Conservation (phyloP, 1,140 invertebrate species). For the Caenorhabditis latens region DNA sequence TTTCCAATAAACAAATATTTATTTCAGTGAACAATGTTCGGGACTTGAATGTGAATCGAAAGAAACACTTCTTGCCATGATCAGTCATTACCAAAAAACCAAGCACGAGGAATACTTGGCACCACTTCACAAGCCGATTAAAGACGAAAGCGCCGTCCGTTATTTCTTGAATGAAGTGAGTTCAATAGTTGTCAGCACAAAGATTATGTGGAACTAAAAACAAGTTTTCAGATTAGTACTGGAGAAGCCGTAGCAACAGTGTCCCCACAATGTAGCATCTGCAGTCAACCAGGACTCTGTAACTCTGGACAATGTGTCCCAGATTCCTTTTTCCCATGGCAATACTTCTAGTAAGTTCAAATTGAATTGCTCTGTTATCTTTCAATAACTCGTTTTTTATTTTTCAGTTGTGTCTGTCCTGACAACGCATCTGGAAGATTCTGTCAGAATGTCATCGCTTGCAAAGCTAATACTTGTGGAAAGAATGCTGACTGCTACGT, state of each 20-base stretch:
- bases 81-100: conserved; percentile 20
- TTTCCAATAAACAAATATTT: no score
- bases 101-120: conserved; percentile 20
- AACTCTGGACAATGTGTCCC: conserved; percentile 17
- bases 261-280: conserved; percentile 57
- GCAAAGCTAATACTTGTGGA: conserved; percentile 60
- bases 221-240: not conserved
- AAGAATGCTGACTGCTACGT: conserved; percentile 66
- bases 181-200: not conserved
- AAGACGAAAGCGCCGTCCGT: conserved; percentile 16
- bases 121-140: conserved; percentile 21
- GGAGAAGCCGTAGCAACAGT: not conserved
- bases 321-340: conserved; percentile 1
- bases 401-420: conserved; percentile 66
- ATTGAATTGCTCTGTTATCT: not conserved
- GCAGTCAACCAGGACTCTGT: conserved; percentile 56
- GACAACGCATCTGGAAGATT: conserved; percentile 62
- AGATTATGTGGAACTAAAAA: not conserved
- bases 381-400: not conserved
- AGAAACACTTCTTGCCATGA: conserved; percentile 35
- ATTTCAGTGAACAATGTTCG: conserved; percentile 53
- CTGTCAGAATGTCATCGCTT: conserved; percentile 51
- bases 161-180: conserved; percentile 29
- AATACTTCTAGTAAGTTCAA: conserved; percentile 33
- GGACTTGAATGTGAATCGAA: conserved; percentile 45